phyloP scores from a whole-genome alignment of 2,888 invertebrate genomes.

The Campoletis raptor region DNA sequence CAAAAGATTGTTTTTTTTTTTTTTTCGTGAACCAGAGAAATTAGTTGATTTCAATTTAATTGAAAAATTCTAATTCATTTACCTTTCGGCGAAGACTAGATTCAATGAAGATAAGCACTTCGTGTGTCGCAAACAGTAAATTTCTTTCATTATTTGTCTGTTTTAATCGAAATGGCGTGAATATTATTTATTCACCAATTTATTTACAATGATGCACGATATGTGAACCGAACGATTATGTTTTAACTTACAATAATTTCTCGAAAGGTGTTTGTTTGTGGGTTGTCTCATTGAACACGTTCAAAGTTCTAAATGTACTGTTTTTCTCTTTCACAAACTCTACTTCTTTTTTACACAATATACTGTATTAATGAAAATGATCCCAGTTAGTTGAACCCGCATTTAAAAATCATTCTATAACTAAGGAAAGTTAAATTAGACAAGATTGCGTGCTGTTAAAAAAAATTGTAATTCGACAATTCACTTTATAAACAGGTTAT shows the following conservation, averaged over 20 bases:
- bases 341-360: conserved; percentile 13
- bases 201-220: neutral
- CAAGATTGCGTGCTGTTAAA: conserved; percentile 57
- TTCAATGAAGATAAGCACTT: neutral
- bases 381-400: neutral
- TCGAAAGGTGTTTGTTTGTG: neutral
- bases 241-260: neutral
- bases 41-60: neutral
- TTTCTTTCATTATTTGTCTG: neutral
- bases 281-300: neutral
- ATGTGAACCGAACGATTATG: neutral
- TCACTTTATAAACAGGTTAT: conserved; percentile 52
- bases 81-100: neutral
- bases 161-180: neutral
- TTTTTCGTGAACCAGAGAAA: neutral
- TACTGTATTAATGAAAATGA: conserved; percentile 21
- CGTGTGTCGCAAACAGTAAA: neutral
- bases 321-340: conserved; percentile 2
- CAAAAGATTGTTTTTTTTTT: neutral
- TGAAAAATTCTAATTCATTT: neutral
- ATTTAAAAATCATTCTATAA: conserved; percentile 9
- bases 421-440: conserved; percentile 22
- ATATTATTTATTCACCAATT: neutral
- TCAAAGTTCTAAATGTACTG: neutral
- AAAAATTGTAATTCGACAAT: conserved; percentile 62